Percentiles rank a stretch among this genome's conserved stretches.
Conservation (phyloP, 2,888 invertebrate species). For the Pogonocherus hispidulus region DNA sequence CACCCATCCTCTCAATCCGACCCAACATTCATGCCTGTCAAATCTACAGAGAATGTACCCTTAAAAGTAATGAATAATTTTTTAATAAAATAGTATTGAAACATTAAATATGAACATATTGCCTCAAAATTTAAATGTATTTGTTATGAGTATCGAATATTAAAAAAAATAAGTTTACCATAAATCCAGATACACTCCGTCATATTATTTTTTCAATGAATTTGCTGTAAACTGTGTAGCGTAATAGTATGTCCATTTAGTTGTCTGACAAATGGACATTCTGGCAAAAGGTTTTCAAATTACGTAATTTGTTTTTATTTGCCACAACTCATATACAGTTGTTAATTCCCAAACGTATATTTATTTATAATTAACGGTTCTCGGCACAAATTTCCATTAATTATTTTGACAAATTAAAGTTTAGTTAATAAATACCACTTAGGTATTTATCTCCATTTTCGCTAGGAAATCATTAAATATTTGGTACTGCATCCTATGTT, state of each 20-base stretch:
- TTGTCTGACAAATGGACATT: background rate
- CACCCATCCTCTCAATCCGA: too few species aligned
- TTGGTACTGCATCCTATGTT: background rate
- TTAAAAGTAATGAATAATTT: too few species aligned
- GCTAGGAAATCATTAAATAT: background rate
- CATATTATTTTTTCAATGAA: too few species aligned
- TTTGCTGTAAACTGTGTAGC: too few species aligned
- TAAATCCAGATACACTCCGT: too few species aligned
- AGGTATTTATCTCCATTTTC: conserved; percentile 1
- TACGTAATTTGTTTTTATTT: background rate
- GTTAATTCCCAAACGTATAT: background rate
- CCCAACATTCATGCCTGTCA: too few species aligned
- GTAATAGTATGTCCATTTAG: background rate
- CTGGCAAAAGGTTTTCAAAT: background rate
- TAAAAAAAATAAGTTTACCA: too few species aligned
- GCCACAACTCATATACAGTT: background rate
- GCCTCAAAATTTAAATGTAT: too few species aligned
- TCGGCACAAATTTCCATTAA: background rate
- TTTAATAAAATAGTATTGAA: too few species aligned
- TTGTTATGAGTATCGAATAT: too few species aligned
- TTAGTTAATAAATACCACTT: background rate
- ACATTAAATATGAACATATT: too few species aligned
- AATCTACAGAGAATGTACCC: too few species aligned
- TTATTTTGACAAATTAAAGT: background rate
- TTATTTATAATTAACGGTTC: background rate